Evolutionary conservation across 2,797 vertebrate genomes (phyloP).

Genomic region (Enteromius thamalakanensis): DNA sequence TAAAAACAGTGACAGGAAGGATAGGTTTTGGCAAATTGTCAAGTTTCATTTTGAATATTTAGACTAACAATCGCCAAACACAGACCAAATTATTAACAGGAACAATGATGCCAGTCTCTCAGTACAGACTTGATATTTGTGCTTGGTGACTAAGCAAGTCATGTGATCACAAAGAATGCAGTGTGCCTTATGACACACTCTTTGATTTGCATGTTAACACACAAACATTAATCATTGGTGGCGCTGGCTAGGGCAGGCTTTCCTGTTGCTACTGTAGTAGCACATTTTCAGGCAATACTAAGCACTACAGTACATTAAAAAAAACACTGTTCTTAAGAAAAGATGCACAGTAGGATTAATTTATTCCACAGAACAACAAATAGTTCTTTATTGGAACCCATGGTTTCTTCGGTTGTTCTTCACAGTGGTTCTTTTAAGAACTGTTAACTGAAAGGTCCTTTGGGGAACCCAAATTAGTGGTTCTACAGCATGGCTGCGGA

Average conservation of each 20-base stretch:
- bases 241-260: neutral
- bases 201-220: constrained; percentile 18
- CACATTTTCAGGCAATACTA: neutral
- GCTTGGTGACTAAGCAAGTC: constrained; percentile 26
- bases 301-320: neutral
- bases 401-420: neutral
- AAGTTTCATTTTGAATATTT: constrained; percentile 5
- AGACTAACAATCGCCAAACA: neutral
- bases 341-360: neutral
- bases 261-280: neutral
- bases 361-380: neutral
- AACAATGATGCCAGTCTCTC: constrained; percentile 2
- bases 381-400: neutral
- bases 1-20: neutral
- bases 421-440: neutral
- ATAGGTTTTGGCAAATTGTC: neutral
- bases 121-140: constrained; percentile 24
- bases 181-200: constrained; percentile 11
- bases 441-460: neutral
- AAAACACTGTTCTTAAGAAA: neutral
- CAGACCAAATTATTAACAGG: constrained; percentile 11
- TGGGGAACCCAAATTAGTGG: neutral
- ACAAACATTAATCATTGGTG: neutral
- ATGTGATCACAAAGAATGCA: constrained; percentile 28
- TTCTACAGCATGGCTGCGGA: neutral